Evolutionary conservation across 2,888 invertebrate species (phyloP).

Genomic region (Sabatieria punctata): DNA sequence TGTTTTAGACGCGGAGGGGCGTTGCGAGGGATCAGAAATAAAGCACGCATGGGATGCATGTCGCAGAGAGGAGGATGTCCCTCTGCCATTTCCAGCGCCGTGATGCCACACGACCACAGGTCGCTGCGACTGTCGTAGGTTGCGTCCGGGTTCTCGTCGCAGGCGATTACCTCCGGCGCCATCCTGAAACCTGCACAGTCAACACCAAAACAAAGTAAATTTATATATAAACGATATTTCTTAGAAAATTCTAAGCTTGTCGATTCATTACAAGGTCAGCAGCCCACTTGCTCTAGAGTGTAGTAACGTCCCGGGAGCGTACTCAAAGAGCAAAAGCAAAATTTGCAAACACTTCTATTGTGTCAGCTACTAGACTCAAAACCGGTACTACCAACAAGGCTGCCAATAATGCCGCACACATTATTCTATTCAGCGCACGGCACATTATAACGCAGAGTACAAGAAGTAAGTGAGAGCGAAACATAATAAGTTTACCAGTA

Average conservation of each 20-base stretch:
- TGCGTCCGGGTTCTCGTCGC: slow-evolving; percentile 98
- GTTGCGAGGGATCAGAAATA: slow-evolving; percentile 93
- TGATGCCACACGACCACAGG: slow-evolving; percentile 54
- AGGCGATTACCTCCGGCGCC: slow-evolving; percentile 98
- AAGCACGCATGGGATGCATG: slow-evolving; percentile 96
- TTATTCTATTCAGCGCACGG: neutral
- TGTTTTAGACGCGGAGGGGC: slow-evolving; percentile 82
- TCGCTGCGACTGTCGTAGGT: slow-evolving; percentile 71
- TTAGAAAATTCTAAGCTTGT: neutral
- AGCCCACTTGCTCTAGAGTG: too few species aligned
- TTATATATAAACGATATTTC: neutral
- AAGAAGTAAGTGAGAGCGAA: too few species aligned
- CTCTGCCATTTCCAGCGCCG: slow-evolving; percentile 98
- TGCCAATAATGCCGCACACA: neutral
- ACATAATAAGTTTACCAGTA: slow-evolving; percentile 34
- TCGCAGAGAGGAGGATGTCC: slow-evolving; percentile 62
- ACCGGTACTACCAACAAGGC: too few species aligned
- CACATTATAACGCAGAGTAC: neutral
- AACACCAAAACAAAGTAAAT: neutral
- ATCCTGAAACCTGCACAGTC: slow-evolving; percentile 43
- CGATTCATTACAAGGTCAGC: neutral
- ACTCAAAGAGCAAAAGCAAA: too few species aligned
- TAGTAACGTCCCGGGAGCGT: too few species aligned
- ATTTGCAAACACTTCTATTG: too few species aligned
- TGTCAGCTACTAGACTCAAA: too few species aligned